Evolutionary conservation across 2,113 vertebrate species (phyloP).

Genomic region (Sphyrna mokarran): DNA sequence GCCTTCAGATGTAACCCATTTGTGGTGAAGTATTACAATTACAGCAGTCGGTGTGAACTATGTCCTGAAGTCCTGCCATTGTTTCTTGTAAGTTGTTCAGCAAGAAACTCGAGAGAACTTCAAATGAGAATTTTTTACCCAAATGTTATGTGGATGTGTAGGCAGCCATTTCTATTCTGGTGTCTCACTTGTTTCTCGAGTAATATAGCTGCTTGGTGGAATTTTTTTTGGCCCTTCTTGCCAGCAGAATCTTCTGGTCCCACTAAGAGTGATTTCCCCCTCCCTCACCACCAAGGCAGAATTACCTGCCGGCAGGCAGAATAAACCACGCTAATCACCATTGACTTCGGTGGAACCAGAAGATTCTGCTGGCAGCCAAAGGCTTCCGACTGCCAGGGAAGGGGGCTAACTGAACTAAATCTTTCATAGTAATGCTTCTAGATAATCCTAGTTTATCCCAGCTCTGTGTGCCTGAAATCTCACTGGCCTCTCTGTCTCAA

Average conservation of each 20-base stretch:
- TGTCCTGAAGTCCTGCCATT: not conserved
- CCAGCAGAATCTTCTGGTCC: too few relatives aligned
- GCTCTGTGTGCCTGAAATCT: not conserved
- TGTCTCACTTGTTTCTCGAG: not conserved
- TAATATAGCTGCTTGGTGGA: not conserved
- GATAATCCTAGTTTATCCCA: not conserved
- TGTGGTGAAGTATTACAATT: conserved; percentile 5
- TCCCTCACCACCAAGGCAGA: too few relatives aligned
- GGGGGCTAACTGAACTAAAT: not conserved
- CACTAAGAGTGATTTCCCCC: too few relatives aligned
- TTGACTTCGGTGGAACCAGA: too few relatives aligned
- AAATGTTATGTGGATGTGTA: not conserved
- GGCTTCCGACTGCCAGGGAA: too few relatives aligned
- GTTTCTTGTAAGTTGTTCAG: not conserved
- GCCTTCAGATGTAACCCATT: not conserved
- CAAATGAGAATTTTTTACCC: not conserved
- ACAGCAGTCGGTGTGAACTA: not conserved
- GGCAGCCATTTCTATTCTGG: not conserved
- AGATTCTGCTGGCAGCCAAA: too few relatives aligned
- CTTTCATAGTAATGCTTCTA: not conserved
- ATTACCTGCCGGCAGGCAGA: too few relatives aligned
- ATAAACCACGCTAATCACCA: too few relatives aligned
- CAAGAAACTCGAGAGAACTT: not conserved
- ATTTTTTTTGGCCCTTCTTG: too few relatives aligned
- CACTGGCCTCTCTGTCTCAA: not conserved